These are phyloP conservation scores for Apostichopus californicus DNA, from an alignment of 35 echinoderm and acorn worm genomes.

Conservation along the genomic window DNA sequence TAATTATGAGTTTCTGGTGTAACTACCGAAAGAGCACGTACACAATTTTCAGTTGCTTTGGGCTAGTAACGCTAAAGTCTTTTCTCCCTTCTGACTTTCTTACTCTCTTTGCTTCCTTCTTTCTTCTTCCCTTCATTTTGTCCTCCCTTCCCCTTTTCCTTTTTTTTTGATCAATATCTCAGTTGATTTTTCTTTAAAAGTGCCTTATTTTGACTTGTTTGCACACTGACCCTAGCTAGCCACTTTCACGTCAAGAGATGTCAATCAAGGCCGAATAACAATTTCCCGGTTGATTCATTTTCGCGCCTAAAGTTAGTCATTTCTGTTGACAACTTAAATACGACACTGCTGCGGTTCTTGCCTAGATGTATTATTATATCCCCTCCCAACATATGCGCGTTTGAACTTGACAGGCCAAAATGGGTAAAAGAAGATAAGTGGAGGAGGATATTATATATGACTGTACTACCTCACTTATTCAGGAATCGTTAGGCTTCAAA, in stretches of 20 bases:
- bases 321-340: slow-evolving; percentile 5
- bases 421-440: too few species aligned
- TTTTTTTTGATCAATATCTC: slow-evolving; percentile 4
- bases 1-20: slow-evolving; percentile 8
- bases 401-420: too few species aligned
- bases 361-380: too few species aligned
- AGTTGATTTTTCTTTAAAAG: background rate
- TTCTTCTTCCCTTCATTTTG: background rate
- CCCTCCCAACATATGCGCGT: too few species aligned
- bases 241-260: background rate
- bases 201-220: background rate
- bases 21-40: background rate
- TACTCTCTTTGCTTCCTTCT: background rate
- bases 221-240: slow-evolving; percentile 5
- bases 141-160: background rate
- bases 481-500: too few species aligned
- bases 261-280: slow-evolving; percentile 4
- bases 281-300: slow-evolving; percentile 12
- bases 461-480: too few species aligned
- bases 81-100: background rate
- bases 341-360: background rate
- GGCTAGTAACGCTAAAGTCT: background rate
- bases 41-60: slow-evolving; percentile 14
- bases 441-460: too few species aligned
- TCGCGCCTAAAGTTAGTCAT: slow-evolving; percentile 17